Conservation (phyloP, 2,113 vertebrate genomes). For the Rhynchopsitta pachyrhyncha region DNA sequence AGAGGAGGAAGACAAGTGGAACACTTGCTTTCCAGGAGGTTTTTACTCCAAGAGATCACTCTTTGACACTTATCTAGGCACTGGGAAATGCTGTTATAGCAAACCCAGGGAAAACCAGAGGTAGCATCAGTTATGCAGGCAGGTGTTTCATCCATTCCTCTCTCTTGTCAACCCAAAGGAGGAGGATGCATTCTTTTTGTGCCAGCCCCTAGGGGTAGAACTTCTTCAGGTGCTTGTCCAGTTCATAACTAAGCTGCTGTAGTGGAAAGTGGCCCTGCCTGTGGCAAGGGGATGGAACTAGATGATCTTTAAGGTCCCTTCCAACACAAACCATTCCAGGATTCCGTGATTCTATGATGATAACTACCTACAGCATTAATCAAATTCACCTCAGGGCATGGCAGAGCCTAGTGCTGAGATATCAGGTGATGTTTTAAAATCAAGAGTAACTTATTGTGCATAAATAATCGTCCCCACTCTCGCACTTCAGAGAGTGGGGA, state of each 20-base stretch:
- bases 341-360: background rate
- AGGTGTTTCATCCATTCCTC: rapidly evolving
- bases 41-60: rapidly evolving
- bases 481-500: rapidly evolving
- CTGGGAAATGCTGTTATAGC: rapidly evolving
- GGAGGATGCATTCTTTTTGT: rapidly evolving
- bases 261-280: background rate
- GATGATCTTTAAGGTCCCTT: background rate
- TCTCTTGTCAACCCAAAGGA: rapidly evolving
- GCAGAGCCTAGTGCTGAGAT: rapidly evolving
- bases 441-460: rapidly evolving
- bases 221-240: background rate
- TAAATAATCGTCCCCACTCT: background rate
- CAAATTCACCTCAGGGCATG: rapidly evolving
- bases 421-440: rapidly evolving
- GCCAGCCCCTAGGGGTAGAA: no score
- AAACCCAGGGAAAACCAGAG: rapidly evolving
- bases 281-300: background rate
- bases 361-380: background rate
- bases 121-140: rapidly evolving
- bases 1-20: background rate
- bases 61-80: rapidly evolving
- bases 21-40: background rate
- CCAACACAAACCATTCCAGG: background rate
- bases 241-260: background rate